These are phyloP conservation scores for Acromyrmex charruanus DNA, from an alignment of 1,140 invertebrate species.

Conservation along the genomic window DNA sequence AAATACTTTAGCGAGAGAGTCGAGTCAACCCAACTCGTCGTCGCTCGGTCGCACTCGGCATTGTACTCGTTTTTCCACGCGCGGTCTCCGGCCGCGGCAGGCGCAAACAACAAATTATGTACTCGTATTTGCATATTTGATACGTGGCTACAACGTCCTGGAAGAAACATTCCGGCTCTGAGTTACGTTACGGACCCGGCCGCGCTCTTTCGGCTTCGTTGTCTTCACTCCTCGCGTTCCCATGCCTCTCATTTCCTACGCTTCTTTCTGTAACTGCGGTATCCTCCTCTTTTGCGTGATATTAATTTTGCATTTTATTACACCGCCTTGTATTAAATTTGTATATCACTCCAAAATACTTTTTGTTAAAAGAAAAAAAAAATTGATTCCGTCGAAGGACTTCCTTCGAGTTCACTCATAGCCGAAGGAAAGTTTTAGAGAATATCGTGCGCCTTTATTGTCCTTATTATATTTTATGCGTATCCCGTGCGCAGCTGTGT, in stretches of 20 bases:
- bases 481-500: not conserved
- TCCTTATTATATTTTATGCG: conserved; percentile 44
- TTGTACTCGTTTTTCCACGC: conserved; percentile 72
- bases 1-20: conserved; percentile 47
- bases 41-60: conserved; percentile 43
- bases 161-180: conserved; percentile 70
- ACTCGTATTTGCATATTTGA: conserved; percentile 81
- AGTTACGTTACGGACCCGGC: conserved; percentile 72
- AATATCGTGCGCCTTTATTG: not conserved
- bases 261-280: not conserved
- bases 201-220: conserved; percentile 15
- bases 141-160: conserved; percentile 76
- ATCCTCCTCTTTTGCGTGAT: not conserved
- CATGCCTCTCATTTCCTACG: not conserved
- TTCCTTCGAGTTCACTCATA: not conserved
- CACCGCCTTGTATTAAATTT: not conserved
- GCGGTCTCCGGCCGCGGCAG: conserved; percentile 28
- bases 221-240: not conserved
- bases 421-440: conserved; percentile 5
- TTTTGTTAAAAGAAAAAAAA: not conserved
- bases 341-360: conserved; percentile 1
- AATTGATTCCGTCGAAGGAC: not conserved
- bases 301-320: conserved; percentile 36
- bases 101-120: conserved; percentile 79
- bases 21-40: not conserved